Evolutionary conservation across 1,140 invertebrate species (phyloP).

Genomic region (Drosophila asahinai): DNA sequence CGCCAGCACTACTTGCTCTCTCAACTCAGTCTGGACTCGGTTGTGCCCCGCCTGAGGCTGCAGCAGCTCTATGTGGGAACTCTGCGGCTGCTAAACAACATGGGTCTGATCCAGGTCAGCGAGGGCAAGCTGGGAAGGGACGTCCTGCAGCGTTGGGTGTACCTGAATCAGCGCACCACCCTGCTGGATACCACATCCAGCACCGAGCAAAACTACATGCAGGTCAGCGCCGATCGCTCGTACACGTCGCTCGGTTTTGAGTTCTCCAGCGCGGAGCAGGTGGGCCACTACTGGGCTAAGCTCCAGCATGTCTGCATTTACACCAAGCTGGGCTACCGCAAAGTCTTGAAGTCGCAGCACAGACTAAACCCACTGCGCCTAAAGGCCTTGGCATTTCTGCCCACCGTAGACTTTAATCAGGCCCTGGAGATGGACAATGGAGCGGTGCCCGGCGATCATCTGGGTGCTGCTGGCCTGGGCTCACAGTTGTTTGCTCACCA

Average conservation of each 20-base stretch:
- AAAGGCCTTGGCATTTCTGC: slow-evolving; percentile 47
- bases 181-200: slow-evolving; percentile 90
- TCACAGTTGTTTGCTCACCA: slow-evolving; percentile 89
- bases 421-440: slow-evolving; percentile 84
- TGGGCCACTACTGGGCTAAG: slow-evolving; percentile 91
- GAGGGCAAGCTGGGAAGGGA: slow-evolving; percentile 89
- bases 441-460: slow-evolving; percentile 89
- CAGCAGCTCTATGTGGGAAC: slow-evolving; percentile 89
- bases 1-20: slow-evolving; percentile 88
- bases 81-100: slow-evolving; percentile 87
- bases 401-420: slow-evolving; percentile 59
- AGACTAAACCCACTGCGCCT: slow-evolving; percentile 9
- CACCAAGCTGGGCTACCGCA: slow-evolving; percentile 88
- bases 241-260: slow-evolving; percentile 87
- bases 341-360: slow-evolving; percentile 20
- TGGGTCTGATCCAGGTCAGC: slow-evolving; percentile 88
- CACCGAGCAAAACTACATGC: slow-evolving; percentile 87
- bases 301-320: slow-evolving; percentile 89
- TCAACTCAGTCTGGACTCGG: slow-evolving; percentile 54
- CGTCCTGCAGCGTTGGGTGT: slow-evolving; percentile 88
- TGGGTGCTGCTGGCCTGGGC: slow-evolving; percentile 91
- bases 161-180: slow-evolving; percentile 88
- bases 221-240: slow-evolving; percentile 86
- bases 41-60: slow-evolving; percentile 79
- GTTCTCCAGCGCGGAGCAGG: slow-evolving; percentile 86